Evolutionary conservation across 2,113 vertebrate species (phyloP).

Genomic region (Quiscalus mexicanus): DNA sequence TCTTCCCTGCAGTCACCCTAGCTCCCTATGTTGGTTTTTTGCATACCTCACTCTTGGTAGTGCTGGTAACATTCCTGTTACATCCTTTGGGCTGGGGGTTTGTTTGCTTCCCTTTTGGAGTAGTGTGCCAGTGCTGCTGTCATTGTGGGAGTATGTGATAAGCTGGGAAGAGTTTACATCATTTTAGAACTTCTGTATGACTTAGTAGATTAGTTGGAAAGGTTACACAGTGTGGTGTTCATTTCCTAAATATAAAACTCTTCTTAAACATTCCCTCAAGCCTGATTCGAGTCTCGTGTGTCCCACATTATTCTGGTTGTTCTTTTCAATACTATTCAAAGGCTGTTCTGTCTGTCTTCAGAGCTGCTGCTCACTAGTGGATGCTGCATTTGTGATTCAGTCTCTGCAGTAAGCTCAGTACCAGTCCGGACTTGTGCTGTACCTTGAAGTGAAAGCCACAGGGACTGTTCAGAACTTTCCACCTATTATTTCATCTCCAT

Average conservation of each 20-base stretch:
- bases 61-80: background rate
- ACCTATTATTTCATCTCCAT: background rate
- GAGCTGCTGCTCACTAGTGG: background rate
- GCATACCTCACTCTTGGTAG: background rate
- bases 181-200: background rate
- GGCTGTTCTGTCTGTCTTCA: background rate
- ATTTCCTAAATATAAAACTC: constrained; percentile 2
- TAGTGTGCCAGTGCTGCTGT: background rate
- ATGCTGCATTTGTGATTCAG: background rate
- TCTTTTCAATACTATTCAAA: background rate
- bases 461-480: background rate
- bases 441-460: constrained; percentile 2
- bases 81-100: background rate
- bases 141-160: background rate
- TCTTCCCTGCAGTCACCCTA: background rate
- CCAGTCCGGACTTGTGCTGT: background rate
- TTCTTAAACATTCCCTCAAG: background rate
- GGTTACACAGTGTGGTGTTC: background rate
- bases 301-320: background rate
- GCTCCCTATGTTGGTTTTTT: background rate
- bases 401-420: background rate
- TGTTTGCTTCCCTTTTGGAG: background rate
- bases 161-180: background rate
- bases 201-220: background rate
- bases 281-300: background rate